Conservation (phyloP, 2,797 vertebrate species). For the Petrocephalus schoutedeni region DNA sequence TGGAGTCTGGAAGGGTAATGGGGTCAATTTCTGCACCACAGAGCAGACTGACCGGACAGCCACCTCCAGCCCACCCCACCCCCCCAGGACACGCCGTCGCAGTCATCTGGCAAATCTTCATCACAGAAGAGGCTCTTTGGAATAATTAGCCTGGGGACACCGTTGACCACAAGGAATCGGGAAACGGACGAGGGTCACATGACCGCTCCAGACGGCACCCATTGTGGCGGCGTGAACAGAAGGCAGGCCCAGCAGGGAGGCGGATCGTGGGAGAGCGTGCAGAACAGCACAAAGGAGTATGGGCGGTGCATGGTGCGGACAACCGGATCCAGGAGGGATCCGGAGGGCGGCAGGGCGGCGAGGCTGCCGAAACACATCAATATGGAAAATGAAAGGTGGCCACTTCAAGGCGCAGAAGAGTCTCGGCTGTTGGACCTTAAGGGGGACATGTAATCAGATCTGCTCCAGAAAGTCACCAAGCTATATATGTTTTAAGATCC, state of each 20-base stretch:
- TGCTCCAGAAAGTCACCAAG: background rate
- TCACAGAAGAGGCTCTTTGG: background rate
- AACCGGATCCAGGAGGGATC: background rate
- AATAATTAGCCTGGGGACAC: background rate
- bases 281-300: background rate
- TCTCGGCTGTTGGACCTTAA: background rate
- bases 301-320: background rate
- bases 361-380: background rate
- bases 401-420: background rate
- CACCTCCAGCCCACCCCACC: background rate
- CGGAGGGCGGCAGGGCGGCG: background rate
- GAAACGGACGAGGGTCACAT: background rate
- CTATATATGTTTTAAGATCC: background rate
- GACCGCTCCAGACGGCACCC: background rate
- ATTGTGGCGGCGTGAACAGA: background rate
- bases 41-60: background rate
- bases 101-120: background rate
- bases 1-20: background rate
- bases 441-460: background rate
- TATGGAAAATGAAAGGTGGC: background rate
- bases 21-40: background rate
- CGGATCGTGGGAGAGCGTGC: background rate
- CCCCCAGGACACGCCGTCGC: background rate
- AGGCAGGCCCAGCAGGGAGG: background rate
- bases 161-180: background rate